Evolutionary conservation across 2,113 vertebrate genomes (phyloP), one percentile per base, ranked within the genome.

Genomic region (Dicerorhinus sumatrensis): DNA sequence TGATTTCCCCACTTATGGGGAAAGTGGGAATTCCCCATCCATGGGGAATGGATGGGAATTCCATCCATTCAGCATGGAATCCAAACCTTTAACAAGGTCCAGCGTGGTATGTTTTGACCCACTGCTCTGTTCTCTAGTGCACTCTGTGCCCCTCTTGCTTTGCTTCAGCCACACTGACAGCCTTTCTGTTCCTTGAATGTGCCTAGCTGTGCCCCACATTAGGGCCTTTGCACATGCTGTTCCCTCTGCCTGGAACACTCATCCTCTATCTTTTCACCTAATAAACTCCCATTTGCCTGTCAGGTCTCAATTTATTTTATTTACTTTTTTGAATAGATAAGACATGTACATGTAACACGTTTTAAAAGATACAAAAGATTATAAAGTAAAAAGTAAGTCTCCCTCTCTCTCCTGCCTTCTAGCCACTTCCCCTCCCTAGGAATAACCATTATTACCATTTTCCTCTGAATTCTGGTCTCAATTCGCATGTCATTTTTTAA

Each of bases 311-410:
- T 46, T 88, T 46, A 27, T 83, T 94, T 73, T 39, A 51, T 84
- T 91, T 94, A 90, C 75, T 80, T 67, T 65, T 83, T 93, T 75
- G 42, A 96, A 54, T 89, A 76, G 73, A 48, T 92, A 91, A 62
- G 72, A 36, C 9, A 31, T 88, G 12, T 58, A 79, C 36, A 48
- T 51, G 25, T 46, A 88, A 80, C 31, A 88, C 31, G 12, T 29
- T n/a, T 91, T 89, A 67, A 70, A 83, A 83, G 33, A 33, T 51
- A 39, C 13, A 60, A 51, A 58, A 69, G 65, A 85, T 1, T 62
- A 54, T 93, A 91, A 91, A 70, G 48, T 83, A 82, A 56, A 42
- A 58, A 67, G 56, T 65, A 67, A 91, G 65, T 91, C 48, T 96
- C 16, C 48, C 58, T 72, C 33, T 92, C 54, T 81, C 33, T 36